Evolutionary conservation across 2,113 vertebrate species (phyloP).

Genomic region (Triplophysa rosa): DNA sequence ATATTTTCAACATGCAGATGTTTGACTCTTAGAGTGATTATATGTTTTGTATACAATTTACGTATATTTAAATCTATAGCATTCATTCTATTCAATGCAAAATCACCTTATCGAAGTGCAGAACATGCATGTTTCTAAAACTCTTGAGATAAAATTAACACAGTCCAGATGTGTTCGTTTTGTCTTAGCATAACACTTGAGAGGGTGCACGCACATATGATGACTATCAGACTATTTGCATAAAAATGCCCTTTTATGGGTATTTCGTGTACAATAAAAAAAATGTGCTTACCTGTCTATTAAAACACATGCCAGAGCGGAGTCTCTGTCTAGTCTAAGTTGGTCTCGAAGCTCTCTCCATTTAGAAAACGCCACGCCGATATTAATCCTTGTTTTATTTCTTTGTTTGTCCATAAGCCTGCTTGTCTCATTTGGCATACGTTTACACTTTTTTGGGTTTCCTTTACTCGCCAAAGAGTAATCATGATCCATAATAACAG

Average conservation of each 20-base stretch:
- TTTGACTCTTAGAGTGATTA: constrained; percentile 39
- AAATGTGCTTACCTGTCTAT: too few species aligned
- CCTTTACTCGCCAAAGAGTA: too few species aligned
- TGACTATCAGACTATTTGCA: constrained; percentile 58
- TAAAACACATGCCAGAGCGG: too few species aligned
- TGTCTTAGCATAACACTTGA: constrained; percentile 14
- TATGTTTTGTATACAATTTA: constrained; percentile 45
- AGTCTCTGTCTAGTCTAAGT: too few species aligned
- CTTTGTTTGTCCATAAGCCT: too few species aligned
- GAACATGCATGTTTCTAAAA: constrained; percentile 7
- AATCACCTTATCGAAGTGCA: constrained; percentile 23
- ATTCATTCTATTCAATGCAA: not conserved
- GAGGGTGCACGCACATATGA: constrained; percentile 50
- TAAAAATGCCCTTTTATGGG: constrained; percentile 57
- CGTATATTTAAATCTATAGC: constrained; percentile 29
- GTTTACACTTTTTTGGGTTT: too few species aligned
- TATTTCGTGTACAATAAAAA: too few species aligned
- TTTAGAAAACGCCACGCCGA: too few species aligned
- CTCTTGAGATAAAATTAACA: constrained; percentile 33
- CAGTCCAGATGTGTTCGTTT: constrained; percentile 16
- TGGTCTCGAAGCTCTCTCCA: too few species aligned
- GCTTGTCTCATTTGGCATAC: too few species aligned
- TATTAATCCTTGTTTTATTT: too few species aligned
- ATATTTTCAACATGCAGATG: constrained; percentile 39
- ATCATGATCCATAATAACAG: too few species aligned